These are phyloP conservation scores for Calephelis nemesis DNA, from an alignment of 1,140 invertebrate genomes.

Conservation along the genomic window DNA sequence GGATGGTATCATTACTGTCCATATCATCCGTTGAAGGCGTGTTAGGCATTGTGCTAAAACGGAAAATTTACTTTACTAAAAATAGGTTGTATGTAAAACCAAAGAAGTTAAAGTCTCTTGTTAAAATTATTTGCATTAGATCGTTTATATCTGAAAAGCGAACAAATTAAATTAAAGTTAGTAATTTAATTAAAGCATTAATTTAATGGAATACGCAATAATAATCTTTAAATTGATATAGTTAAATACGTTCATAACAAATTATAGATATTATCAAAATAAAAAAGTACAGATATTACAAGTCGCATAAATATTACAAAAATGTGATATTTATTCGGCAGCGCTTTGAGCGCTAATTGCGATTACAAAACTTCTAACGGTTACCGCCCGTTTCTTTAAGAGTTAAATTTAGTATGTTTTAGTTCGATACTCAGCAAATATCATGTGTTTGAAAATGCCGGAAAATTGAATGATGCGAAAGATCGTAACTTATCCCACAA, in stretches of 20 bases:
- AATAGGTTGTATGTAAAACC: not conserved
- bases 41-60: constrained; percentile 79
- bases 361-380: no score
- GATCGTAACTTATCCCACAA: no score
- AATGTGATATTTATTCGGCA: not conserved
- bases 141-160: not conserved
- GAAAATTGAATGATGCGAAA: not conserved
- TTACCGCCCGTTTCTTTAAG: no score
- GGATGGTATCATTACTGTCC: constrained; percentile 78
- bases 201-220: not conserved
- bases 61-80: constrained; percentile 18
- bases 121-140: not conserved
- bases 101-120: no score
- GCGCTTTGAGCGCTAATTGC: no score
- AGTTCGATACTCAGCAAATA: no score
- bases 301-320: not conserved
- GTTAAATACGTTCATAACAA: not conserved
- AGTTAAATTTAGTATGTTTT: no score
- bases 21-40: constrained; percentile 87
- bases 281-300: not conserved
- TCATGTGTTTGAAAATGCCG: no score
- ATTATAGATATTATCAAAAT: not conserved
- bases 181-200: constrained; percentile 1
- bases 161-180: not conserved
- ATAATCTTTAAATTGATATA: not conserved